phyloP scores from a whole-genome alignment of 2,888 invertebrate species.

The Biston stratarius region DNA sequence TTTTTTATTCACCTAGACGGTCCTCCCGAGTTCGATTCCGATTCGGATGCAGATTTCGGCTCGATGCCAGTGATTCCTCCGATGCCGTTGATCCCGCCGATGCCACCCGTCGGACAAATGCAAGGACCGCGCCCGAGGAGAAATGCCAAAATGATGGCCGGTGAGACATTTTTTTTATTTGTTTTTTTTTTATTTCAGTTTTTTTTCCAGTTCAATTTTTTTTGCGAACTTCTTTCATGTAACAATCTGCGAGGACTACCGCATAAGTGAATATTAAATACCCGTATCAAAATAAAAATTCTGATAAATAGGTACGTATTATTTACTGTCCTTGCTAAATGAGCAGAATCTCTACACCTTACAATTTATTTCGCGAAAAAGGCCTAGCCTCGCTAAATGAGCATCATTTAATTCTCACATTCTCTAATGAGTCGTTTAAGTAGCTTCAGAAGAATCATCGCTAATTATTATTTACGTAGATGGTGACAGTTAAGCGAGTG shows the following conservation, averaged over 20 bases:
- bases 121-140: conserved; percentile 21
- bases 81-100: conserved; percentile 19
- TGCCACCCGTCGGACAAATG: conserved; percentile 14
- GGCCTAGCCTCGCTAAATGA: no score
- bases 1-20: conserved; percentile 30
- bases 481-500: no score
- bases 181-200: background rate
- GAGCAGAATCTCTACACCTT: no score
- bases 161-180: conserved; percentile 25
- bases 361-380: no score
- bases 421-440: background rate
- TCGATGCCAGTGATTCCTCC: conserved; percentile 21
- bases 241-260: background rate
- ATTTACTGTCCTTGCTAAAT: no score
- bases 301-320: background rate
- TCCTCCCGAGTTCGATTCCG: conserved; percentile 27
- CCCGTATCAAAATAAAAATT: background rate
- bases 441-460: background rate
- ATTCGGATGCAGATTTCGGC: conserved; percentile 13
- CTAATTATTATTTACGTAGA: no score
- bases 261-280: background rate
- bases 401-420: background rate
- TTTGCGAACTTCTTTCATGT: background rate
- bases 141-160: conserved; percentile 32
- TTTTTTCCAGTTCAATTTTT: background rate